A percentile compares a stretch with the other conserved stretches of the same genome.
Conservation (phyloP, 2,113 vertebrate species). For the Etheostoma cragini region DNA sequence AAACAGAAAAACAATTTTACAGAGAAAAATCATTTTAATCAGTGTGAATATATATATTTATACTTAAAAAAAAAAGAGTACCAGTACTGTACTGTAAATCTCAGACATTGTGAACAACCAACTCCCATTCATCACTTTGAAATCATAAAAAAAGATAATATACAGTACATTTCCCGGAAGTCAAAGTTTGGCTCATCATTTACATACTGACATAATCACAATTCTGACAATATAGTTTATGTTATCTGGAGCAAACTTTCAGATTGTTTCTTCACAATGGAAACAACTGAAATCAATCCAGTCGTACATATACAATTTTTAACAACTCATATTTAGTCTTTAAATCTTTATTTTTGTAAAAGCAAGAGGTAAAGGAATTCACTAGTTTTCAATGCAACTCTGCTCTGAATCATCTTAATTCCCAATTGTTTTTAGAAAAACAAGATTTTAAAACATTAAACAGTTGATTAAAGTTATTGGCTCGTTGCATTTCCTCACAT, state of each 20-base stretch:
- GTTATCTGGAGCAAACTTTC: background rate
- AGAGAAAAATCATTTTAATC: constrained; percentile 49
- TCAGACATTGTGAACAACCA: background rate
- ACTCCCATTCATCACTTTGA: constrained; percentile 1
- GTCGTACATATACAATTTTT: too few species aligned
- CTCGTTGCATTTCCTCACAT: background rate
- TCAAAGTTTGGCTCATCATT: constrained; percentile 57
- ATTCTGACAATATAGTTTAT: background rate
- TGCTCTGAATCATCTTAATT: background rate
- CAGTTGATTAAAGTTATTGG: background rate
- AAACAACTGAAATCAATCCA: background rate
- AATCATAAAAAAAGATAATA: constrained; percentile 34
- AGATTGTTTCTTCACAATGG: background rate
- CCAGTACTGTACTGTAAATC: background rate
- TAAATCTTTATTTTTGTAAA: constrained; percentile 2
- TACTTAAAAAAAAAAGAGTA: constrained; percentile 6
- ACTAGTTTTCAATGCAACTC: background rate
- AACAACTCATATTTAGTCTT: background rate
- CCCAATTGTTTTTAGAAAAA: background rate
- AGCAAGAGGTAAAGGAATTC: background rate
- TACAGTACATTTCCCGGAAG: constrained; percentile 26
- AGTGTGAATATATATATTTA: background rate
- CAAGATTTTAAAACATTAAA: background rate
- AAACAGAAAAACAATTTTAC: constrained; percentile 1
- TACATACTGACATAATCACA: constrained; percentile 56